Conservation (phyloP, 2,797 vertebrate genomes). For the Melopsittacus undulatus region DNA sequence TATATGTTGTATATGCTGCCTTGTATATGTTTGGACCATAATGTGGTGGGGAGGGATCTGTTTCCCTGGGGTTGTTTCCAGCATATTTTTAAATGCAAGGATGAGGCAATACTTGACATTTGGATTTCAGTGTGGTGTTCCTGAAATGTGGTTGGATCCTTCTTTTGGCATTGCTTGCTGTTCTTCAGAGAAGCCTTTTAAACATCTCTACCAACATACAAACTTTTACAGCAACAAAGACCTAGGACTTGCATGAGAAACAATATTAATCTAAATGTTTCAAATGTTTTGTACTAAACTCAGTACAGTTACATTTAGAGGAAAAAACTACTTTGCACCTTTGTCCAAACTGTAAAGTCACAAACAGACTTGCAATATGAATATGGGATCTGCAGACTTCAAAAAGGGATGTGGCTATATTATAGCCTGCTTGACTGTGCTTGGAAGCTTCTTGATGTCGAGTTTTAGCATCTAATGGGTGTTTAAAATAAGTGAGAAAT, state of each 20-base stretch:
- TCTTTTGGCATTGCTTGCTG: conserved; percentile 1
- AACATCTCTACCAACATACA: background rate
- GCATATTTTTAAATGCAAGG: background rate
- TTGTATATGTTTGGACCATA: background rate
- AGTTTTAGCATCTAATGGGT: conserved; percentile 38
- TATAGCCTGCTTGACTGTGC: conserved; percentile 49
- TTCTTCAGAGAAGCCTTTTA: conserved; percentile 35
- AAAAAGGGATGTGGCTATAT: conserved; percentile 55
- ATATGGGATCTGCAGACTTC: conserved; percentile 2
- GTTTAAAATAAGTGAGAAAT: conserved; percentile 22
- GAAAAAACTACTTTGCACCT: conserved; percentile 58
- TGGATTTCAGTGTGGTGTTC: background rate
- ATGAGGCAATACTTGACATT: conserved; percentile 35
- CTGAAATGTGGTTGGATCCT: background rate
- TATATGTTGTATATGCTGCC: background rate
- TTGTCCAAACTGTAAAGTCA: conserved; percentile 48
- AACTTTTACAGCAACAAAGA: background rate
- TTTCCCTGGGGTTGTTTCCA: background rate
- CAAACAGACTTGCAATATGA: background rate
- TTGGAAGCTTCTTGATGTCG: conserved; percentile 61
- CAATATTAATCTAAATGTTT: background rate
- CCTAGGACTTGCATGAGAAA: conserved; percentile 7
- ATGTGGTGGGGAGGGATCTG: background rate
- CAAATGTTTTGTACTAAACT: conserved; percentile 14
- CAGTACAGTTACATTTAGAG: conserved; percentile 10